Conservation (phyloP, 2,113 vertebrate species). For the Hemiprocne comata region DNA sequence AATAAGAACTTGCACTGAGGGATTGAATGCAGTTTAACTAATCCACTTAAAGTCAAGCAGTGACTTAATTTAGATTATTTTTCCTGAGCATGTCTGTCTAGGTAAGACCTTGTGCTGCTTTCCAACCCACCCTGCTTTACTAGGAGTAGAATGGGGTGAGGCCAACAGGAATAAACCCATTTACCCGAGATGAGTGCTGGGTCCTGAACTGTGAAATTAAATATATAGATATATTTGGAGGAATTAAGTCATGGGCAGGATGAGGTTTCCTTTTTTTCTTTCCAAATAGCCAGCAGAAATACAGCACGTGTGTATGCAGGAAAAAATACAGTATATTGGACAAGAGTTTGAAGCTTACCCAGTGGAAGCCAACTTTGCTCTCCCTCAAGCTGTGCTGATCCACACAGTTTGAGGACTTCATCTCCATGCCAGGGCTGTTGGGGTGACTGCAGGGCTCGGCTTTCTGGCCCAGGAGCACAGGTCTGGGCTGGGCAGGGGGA, state of each 20-base stretch:
- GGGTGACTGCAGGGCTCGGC: background rate
- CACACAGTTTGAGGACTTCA: background rate
- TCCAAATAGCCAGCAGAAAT: background rate
- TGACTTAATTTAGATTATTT: constrained; percentile 28
- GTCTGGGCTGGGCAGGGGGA: rapidly evolving
- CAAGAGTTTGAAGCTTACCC: background rate
- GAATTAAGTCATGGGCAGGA: background rate
- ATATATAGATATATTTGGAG: background rate
- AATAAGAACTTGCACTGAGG: background rate
- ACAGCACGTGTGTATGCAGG: background rate
- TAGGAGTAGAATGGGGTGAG: rapidly evolving
- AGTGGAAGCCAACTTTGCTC: background rate
- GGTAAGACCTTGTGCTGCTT: background rate
- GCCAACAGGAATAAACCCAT: background rate
- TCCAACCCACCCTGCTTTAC: background rate
- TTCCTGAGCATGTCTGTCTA: background rate
- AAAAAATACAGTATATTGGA: background rate
- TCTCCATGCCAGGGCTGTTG: background rate
- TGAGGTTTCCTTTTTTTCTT: background rate
- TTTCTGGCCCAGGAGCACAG: background rate
- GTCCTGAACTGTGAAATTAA: background rate
- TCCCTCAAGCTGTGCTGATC: background rate
- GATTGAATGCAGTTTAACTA: constrained; percentile 24
- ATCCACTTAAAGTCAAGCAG: constrained; percentile 52
- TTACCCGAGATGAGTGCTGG: background rate